Conservation (phyloP, 2,888 invertebrate species). For the Tetramorium bicarinatum region DNA sequence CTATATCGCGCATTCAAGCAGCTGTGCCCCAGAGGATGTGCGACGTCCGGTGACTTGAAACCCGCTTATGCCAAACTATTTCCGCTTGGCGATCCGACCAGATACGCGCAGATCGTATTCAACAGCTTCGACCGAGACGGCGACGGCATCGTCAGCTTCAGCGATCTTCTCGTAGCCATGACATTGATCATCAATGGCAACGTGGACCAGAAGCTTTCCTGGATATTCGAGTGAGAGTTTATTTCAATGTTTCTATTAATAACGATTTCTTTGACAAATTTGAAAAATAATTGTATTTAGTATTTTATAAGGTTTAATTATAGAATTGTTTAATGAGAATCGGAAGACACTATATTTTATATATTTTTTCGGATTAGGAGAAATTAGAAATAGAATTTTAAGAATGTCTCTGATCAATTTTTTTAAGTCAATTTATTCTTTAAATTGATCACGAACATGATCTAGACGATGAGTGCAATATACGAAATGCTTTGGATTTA, state of each 20-base stretch:
- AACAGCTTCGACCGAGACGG: constrained; percentile 80
- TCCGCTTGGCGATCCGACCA: constrained; percentile 81
- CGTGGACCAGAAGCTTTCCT: constrained; percentile 80
- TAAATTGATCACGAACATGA: constrained; percentile 5
- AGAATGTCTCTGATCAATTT: not conserved
- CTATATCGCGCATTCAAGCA: constrained; percentile 83
- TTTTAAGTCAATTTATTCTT: not conserved
- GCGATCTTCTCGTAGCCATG: constrained; percentile 78
- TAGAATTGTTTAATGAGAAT: not conserved
- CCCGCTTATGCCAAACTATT: constrained; percentile 82
- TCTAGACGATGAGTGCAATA: not conserved
- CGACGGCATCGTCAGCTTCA: constrained; percentile 81
- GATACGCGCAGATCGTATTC: constrained; percentile 82
- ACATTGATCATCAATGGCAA: constrained; percentile 79
- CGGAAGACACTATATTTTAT: not conserved
- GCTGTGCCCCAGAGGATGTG: constrained; percentile 80
- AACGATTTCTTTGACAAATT: not conserved
- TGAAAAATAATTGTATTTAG: not conserved
- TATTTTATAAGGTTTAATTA: not conserved
- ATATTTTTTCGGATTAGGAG: not conserved
- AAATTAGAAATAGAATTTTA: constrained; percentile 11
- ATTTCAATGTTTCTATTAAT: not conserved
- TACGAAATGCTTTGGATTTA: constrained; percentile 32
- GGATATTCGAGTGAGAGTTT: constrained; percentile 81
- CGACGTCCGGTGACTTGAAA: constrained; percentile 78